These are phyloP conservation scores for Onchidella celtica DNA, from an alignment of 2,888 invertebrate genomes.

Conservation along the genomic window DNA sequence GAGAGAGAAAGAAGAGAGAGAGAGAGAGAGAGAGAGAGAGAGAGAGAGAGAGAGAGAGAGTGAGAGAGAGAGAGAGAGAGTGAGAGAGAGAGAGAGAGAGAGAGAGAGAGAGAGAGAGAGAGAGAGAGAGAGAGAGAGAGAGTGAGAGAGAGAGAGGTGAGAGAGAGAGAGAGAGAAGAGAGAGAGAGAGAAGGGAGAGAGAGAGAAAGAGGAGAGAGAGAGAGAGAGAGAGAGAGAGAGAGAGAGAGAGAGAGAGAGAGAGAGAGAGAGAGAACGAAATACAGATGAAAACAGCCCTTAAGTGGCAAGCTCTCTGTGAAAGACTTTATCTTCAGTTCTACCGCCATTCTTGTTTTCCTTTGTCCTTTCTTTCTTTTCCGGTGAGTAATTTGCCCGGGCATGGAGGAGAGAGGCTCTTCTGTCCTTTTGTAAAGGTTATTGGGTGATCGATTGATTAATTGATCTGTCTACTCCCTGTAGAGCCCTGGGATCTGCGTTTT, in stretches of 20 bases:
- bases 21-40: neutral
- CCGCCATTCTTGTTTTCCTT: too few relatives aligned
- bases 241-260: conserved; percentile 10
- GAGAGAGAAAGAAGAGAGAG: neutral
- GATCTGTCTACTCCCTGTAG: too few relatives aligned
- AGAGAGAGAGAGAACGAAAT: conserved; percentile 11
- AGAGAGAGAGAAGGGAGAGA: neutral
- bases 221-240: neutral
- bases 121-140: conserved; percentile 12
- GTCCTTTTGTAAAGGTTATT: too few relatives aligned
- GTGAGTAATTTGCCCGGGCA: too few relatives aligned
- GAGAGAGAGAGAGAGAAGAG: neutral
- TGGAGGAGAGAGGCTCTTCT: too few relatives aligned
- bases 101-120: neutral
- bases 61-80: conserved; percentile 25
- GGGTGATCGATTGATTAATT: too few relatives aligned
- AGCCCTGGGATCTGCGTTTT: too few relatives aligned
- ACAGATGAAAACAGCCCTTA: neutral
- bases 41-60: conserved; percentile 24
- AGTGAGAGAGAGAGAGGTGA: conserved; percentile 10
- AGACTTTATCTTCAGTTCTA: too few relatives aligned
- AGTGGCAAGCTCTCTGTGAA: too few relatives aligned
- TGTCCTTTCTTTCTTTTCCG: too few relatives aligned
- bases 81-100: conserved; percentile 23
- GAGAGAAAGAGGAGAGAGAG: neutral